Conservation (phyloP, 2,113 vertebrate species). For the Thalassarche chlororhynchos region DNA sequence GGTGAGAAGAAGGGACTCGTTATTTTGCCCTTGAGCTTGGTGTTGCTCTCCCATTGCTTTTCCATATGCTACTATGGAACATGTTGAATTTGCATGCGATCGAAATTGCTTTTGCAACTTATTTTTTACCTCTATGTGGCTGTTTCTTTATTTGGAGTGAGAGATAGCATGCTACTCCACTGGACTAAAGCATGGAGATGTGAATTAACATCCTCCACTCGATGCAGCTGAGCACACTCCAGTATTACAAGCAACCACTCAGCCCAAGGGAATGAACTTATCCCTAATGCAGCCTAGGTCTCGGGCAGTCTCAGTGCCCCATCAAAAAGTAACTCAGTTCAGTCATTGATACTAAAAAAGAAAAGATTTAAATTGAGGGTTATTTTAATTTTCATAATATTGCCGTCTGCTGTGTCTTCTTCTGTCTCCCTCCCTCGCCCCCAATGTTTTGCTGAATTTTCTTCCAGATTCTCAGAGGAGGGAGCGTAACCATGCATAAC, state of each 20-base stretch:
- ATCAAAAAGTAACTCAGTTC: neutral
- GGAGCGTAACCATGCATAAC: neutral
- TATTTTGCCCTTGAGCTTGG: neutral
- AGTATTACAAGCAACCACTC: accelerated
- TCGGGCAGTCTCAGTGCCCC: neutral
- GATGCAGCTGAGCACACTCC: accelerated
- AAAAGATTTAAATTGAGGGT: neutral
- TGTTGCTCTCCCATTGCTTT: neutral
- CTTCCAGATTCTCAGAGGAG: neutral
- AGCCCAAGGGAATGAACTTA: neutral
- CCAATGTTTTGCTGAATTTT: neutral
- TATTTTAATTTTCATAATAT: neutral
- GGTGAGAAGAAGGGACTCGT: neutral
- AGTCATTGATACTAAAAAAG: neutral
- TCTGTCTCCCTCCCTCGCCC: neutral
- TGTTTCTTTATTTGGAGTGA: neutral
- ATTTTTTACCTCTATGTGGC: neutral
- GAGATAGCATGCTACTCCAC: neutral
- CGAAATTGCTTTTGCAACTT: neutral
- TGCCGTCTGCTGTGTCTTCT: accelerated
- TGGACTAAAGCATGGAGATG: neutral
- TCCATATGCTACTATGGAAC: neutral
- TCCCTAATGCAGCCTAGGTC: neutral
- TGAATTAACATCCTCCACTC: neutral
- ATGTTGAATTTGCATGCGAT: neutral